Percentiles rank a stretch among this genome's conserved stretches.
Conservation (phyloP, 2,113 vertebrate genomes). For the Psilopogon haemacephalus region DNA sequence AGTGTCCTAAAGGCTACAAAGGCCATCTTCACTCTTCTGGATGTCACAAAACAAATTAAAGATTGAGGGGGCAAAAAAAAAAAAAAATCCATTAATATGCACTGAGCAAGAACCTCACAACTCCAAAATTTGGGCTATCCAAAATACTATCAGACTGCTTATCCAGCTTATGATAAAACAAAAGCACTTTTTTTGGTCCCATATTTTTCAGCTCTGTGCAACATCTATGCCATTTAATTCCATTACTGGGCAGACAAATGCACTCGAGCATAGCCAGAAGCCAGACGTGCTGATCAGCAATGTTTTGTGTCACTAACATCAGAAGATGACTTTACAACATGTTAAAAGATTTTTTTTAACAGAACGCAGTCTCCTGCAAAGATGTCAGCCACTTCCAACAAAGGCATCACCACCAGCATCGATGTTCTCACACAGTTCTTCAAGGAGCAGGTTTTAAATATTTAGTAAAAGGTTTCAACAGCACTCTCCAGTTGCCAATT, state of each 20-base stretch:
- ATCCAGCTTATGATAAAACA: neutral
- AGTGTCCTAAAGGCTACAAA: neutral
- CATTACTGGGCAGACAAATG: slow-evolving; percentile 58
- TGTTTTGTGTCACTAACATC: neutral
- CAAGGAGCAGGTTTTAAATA: slow-evolving; percentile 30
- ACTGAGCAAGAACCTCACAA: neutral
- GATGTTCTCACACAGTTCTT: neutral
- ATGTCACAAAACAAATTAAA: neutral
- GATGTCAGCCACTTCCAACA: neutral
- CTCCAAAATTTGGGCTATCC: neutral
- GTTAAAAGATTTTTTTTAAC: slow-evolving; percentile 31
- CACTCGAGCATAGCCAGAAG: slow-evolving; percentile 41
- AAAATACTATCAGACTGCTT: neutral
- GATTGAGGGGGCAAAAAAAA: neutral
- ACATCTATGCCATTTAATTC: slow-evolving; percentile 49
- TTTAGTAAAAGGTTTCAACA: slow-evolving; percentile 18
- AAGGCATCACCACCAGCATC: neutral
- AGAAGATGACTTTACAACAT: slow-evolving; percentile 4
- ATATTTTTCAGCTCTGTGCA: slow-evolving; percentile 43
- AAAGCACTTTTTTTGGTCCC: slow-evolving; percentile 44
- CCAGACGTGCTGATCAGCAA: slow-evolving; percentile 39
- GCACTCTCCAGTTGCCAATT: neutral
- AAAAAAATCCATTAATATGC: neutral
- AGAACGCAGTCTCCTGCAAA: neutral
- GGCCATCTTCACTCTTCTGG: neutral